These are phyloP conservation scores for Trichogramma dendrolimi DNA, from an alignment of 2,888 invertebrate genomes.

Conservation along the genomic window DNA sequence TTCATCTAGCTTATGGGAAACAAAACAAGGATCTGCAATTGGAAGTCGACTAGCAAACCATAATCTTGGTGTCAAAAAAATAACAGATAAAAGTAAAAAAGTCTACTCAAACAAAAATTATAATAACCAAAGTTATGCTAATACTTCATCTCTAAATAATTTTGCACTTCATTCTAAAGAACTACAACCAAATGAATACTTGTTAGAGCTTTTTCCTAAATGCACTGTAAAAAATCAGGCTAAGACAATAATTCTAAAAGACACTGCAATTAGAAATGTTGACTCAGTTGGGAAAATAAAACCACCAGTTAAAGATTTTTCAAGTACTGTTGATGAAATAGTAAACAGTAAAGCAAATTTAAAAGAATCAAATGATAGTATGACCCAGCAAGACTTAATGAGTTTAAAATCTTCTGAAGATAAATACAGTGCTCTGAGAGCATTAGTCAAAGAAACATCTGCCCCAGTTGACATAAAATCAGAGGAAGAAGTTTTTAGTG, in stretches of 20 bases:
- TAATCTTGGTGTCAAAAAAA: slow-evolving; percentile 50
- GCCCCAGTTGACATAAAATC: slow-evolving; percentile 20
- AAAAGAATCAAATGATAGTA: slow-evolving; percentile 26
- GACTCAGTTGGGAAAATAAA: slow-evolving; percentile 31
- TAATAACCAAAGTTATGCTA: slow-evolving; percentile 21
- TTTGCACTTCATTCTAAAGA: slow-evolving; percentile 26
- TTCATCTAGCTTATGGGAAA: slow-evolving; percentile 40
- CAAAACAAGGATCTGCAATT: slow-evolving; percentile 48
- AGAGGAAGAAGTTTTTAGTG: slow-evolving; percentile 26
- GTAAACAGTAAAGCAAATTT: slow-evolving; percentile 17
- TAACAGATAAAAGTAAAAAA: slow-evolving; percentile 43
- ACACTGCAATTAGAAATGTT: slow-evolving; percentile 46
- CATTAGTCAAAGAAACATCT: slow-evolving; percentile 43
- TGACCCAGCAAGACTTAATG: slow-evolving; percentile 44
- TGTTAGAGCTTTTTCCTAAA: slow-evolving; percentile 45
- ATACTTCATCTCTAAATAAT: slow-evolving; percentile 13
- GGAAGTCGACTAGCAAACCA: slow-evolving; percentile 54
- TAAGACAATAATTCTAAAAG: slow-evolving; percentile 49
- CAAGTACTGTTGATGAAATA: slow-evolving; percentile 25
- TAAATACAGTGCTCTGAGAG: slow-evolving; percentile 53
- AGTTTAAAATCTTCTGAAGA: slow-evolving; percentile 48
- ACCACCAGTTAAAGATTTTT: slow-evolving; percentile 30
- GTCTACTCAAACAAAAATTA: slow-evolving; percentile 29
- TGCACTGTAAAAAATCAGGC: slow-evolving; percentile 46
- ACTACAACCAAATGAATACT: slow-evolving; percentile 29